Evolutionary conservation across 2,797 vertebrate species (phyloP).

Genomic region (Cyprinodon diabolis): DNA sequence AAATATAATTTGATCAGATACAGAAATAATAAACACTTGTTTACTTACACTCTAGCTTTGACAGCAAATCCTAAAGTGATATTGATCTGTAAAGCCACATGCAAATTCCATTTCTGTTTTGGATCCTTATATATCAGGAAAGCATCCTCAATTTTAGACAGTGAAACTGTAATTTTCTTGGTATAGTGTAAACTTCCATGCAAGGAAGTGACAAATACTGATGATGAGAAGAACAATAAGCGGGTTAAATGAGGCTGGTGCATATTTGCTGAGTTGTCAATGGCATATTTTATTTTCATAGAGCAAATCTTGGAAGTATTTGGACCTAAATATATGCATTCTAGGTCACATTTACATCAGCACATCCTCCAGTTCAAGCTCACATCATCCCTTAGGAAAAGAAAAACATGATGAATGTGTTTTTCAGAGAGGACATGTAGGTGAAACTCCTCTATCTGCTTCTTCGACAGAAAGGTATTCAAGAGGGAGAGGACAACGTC

Average conservation of each 20-base stretch:
- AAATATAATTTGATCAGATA: conserved; percentile 5
- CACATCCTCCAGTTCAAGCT: conserved; percentile 19
- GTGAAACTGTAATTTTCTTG: conserved; percentile 44
- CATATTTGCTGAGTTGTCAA: conserved; percentile 59
- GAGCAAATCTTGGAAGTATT: conserved; percentile 33
- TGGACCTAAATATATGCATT: conserved; percentile 20
- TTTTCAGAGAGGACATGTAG: conserved; percentile 67
- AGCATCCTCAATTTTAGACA: conserved; percentile 17
- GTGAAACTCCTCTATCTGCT: conserved; percentile 68
- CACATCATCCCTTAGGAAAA: conserved; percentile 42
- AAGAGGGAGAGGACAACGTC: conserved; percentile 69
- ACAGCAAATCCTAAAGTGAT: conserved; percentile 26
- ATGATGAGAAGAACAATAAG: conserved; percentile 40
- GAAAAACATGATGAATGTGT: conserved; percentile 64
- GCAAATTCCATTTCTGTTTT: conserved; percentile 27
- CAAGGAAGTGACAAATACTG: conserved; percentile 31
- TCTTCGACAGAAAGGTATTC: conserved; percentile 70
- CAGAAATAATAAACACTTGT: neutral
- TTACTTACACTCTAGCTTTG: conserved; percentile 26
- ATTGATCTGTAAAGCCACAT: conserved; percentile 22
- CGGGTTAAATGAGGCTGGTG: conserved; percentile 22
- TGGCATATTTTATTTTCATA: conserved; percentile 52
- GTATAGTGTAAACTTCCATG: conserved; percentile 18
- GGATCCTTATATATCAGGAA: conserved; percentile 30
- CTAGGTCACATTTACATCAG: conserved; percentile 23